These are phyloP conservation scores for Sebastes cheni DNA, from an alignment of 2,797 vertebrate genomes.

Conservation along the genomic window DNA sequence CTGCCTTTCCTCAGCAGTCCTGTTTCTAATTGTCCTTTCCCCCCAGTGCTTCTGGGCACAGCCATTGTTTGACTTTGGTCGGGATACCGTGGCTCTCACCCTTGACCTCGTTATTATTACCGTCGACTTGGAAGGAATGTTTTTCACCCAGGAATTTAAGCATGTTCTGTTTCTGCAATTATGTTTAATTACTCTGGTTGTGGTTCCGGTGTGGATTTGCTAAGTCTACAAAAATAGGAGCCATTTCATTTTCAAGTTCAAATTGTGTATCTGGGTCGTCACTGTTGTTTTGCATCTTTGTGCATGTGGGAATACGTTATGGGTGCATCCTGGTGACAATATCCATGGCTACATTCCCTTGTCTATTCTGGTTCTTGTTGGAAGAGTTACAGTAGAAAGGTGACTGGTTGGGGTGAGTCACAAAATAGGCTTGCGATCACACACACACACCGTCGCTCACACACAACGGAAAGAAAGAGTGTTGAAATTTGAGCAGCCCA, in stretches of 20 bases:
- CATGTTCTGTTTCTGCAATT: conserved; percentile 20
- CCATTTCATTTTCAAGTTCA: conserved; percentile 5
- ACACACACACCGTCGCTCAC: not conserved
- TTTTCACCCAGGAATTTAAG: conserved; percentile 18
- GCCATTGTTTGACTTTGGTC: conserved; percentile 15
- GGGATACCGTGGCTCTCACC: conserved; percentile 18
- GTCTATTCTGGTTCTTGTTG: conserved; percentile 51
- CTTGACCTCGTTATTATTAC: conserved; percentile 30
- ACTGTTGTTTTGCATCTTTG: conserved; percentile 32
- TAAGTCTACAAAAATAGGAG: conserved; percentile 6
- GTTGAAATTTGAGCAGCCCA: conserved; percentile 35
- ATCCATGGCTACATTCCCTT: conserved; percentile 62
- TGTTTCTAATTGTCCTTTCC: not conserved
- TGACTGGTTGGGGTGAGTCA: conserved; percentile 59
- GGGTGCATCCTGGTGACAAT: conserved; percentile 48
- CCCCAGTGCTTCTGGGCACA: not conserved
- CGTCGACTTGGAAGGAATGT: conserved; percentile 13
- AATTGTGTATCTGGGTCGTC: not conserved
- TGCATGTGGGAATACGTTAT: conserved; percentile 21
- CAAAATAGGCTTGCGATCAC: conserved; percentile 21
- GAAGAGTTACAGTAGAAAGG: conserved; percentile 49
- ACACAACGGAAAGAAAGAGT: conserved; percentile 16
- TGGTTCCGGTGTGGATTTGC: not conserved
- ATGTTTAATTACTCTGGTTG: conserved; percentile 29
- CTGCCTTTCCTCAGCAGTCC: not conserved